Conservation (phyloP, 2,113 vertebrate genomes). For the Nothobranchius furzeri region DNA sequence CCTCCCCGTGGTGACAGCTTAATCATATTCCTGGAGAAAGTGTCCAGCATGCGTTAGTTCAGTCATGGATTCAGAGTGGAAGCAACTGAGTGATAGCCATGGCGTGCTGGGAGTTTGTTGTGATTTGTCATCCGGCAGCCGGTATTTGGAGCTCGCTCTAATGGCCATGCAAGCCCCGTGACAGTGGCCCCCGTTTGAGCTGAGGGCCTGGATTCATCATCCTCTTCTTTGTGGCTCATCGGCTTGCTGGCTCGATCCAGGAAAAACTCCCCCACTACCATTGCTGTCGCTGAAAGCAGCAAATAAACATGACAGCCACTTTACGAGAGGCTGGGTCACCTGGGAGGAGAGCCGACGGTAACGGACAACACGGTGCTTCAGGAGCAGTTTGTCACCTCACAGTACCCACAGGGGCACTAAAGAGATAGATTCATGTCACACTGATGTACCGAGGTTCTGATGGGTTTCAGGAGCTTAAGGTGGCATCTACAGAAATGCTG, state of each 20-base stretch:
- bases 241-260: constrained; percentile 50
- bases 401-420: constrained; percentile 21
- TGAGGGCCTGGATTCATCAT: constrained; percentile 72
- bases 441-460: constrained; percentile 17
- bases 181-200: constrained; percentile 64
- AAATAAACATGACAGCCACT: constrained; percentile 71
- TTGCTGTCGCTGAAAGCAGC: constrained; percentile 46
- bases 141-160: constrained; percentile 60
- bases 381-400: constrained; percentile 67
- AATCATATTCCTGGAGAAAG: constrained; percentile 59
- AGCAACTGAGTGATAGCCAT: constrained; percentile 1
- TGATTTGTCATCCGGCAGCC: constrained; percentile 52
- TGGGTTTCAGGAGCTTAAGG: background rate
- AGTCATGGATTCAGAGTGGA: constrained; percentile 25
- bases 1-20: constrained; percentile 52
- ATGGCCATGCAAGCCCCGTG: constrained; percentile 55
- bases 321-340: constrained; percentile 54
- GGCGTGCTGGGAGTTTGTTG: constrained; percentile 50
- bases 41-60: constrained; percentile 37
- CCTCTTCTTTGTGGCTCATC: constrained; percentile 65
- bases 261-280: constrained; percentile 52
- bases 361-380: constrained; percentile 52
- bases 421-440: constrained; percentile 4
- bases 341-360: constrained; percentile 56
- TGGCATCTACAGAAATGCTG: too few species aligned